Evolutionary conservation across 1,140 invertebrate species (phyloP).

Genomic region (Solenopsis invicta): DNA sequence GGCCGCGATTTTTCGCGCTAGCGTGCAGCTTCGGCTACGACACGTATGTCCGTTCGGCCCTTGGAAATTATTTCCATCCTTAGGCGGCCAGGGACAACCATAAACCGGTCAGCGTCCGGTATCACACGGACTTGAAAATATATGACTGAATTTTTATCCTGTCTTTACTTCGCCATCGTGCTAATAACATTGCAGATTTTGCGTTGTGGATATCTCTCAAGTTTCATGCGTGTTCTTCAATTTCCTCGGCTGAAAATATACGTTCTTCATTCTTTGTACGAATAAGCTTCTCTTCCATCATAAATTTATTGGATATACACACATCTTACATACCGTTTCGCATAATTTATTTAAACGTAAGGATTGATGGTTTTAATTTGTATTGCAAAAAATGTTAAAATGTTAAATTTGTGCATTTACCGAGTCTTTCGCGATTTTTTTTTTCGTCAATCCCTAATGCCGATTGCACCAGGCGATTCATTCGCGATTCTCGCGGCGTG

Average conservation of each 20-base stretch:
- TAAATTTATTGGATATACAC: neutral
- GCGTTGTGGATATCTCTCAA: neutral
- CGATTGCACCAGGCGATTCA: conserved; percentile 37
- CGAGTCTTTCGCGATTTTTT: neutral
- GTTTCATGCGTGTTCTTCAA: neutral
- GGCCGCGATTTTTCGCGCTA: neutral
- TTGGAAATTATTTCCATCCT: conserved; percentile 8
- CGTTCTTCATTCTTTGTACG: neutral
- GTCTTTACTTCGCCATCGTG: too few relatives aligned
- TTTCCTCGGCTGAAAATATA: neutral
- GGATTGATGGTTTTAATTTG: too few relatives aligned
- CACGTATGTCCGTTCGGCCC: neutral
- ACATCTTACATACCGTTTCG: neutral
- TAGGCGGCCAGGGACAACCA: neutral
- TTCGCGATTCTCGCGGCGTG: conserved; percentile 35
- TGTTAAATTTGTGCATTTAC: neutral
- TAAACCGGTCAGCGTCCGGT: conserved; percentile 8
- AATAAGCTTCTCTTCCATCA: neutral
- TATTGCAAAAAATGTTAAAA: too few relatives aligned
- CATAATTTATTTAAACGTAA: too few relatives aligned
- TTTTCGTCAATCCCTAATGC: neutral
- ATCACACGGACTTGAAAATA: neutral
- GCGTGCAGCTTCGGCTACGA: neutral
- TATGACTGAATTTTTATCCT: neutral
- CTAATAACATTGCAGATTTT: neutral